These are phyloP conservation scores for Drosophila merina DNA, from an alignment of 2,888 invertebrate genomes.

Conservation along the genomic window DNA sequence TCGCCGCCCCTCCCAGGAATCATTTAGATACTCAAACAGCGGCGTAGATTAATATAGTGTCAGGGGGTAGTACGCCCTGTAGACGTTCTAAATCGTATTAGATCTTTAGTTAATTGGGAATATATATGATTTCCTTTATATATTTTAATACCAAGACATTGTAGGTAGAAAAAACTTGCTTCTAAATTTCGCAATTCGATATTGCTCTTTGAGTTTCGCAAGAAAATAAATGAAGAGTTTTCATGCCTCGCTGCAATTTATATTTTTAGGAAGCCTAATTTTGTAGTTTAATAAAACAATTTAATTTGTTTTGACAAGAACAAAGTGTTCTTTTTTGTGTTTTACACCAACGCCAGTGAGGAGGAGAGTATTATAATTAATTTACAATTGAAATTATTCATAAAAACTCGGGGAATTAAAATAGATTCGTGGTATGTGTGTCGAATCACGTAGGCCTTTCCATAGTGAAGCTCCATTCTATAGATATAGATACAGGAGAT, in stretches of 20 bases:
- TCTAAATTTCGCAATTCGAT: background rate
- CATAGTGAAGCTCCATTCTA: constrained; percentile 16
- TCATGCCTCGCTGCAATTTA: constrained; percentile 18
- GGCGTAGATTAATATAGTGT: constrained; percentile 17
- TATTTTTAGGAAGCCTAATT: constrained; percentile 9
- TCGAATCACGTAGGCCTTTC: constrained; percentile 25
- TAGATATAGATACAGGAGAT: background rate
- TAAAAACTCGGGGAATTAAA: background rate
- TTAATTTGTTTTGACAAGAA: constrained; percentile 26
- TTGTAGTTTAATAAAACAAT: constrained; percentile 15
- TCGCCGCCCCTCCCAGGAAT: constrained; percentile 43
- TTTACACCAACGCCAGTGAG: background rate
- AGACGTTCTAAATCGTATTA: too few relatives aligned
- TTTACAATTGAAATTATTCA: constrained; percentile 12
- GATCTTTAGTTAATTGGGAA: too few relatives aligned
- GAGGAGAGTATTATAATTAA: background rate
- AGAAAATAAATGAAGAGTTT: constrained; percentile 1
- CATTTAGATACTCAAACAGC: constrained; percentile 47
- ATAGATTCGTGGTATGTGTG: constrained; percentile 6
- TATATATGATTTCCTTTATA: too few relatives aligned
- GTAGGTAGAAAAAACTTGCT: background rate
- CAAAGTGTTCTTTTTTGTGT: constrained; percentile 36
- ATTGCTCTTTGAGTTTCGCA: background rate
- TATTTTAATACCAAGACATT: background rate
- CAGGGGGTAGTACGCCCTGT: background rate